Evolutionary conservation across 2,888 invertebrate genomes (phyloP), one percentile per base, ranked within the genome.

Genomic region (Neoaliturus tenellus): DNA sequence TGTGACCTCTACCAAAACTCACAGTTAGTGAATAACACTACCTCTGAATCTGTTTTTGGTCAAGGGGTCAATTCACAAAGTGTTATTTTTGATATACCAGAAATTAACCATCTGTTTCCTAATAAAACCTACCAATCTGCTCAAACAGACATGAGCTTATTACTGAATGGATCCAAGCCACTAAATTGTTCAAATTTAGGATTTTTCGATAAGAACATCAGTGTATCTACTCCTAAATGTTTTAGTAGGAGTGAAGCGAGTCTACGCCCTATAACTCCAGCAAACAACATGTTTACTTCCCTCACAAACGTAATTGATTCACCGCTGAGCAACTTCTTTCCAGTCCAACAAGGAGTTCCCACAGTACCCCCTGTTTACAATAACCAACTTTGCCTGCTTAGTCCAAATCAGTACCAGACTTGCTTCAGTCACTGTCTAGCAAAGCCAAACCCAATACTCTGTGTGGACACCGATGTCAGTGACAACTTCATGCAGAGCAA

Each of bases 361-460:
- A 44, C 44, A 44, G 28, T 44, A 4, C 44, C 75, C 1, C 75
- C 75, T 75, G 2, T 44, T 25, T 44, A n/a, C 48, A 75, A 44
- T 48, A 44, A 25, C 35, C 75, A 44, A 25, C n/a, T 28, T 1
- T 75, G 44, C n/a, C 17, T 44, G 2, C 23, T 75, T 6, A 75
- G 48, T 48, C 2, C 41, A 14, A 75, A 75, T 28, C 44, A 41
- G 14, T 44, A 17, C 17, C 75, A 44, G 12, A 5, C 23, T 48
- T 28, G 23, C 25, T 25, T 44, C n/a, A 44, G 23, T 48, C 23
- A 44, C 41, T 17, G 69, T 69, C 39, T 31, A 39, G 31, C 25
- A 6, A 81, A 69, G 31, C 44, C 67, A 44, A 83, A 81, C 39
- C 80, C 83, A 17, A 73, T 81, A 28, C 51, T 73, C 17, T 81